Base-by-base conservation (phyloP, 2,113 vertebrate species). In the Catharus bicknelli region DNA sequence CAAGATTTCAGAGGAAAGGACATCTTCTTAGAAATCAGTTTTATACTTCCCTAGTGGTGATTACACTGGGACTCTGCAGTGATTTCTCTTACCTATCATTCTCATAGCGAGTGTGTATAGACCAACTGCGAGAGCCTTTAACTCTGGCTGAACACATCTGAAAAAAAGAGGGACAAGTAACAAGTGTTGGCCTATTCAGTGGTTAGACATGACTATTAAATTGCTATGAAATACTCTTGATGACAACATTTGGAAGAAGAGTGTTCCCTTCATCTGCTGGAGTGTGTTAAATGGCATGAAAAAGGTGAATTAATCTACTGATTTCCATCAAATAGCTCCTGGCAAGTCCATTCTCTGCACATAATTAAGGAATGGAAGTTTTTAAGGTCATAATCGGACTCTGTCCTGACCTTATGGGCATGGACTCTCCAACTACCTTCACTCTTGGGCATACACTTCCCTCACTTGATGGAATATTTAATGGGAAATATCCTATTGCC, bases 81-180 rank as follows among this genome's bases (percentile, higher is more conserved):
- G 19, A n/a, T 66, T 83, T 83, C 26, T 89, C 98, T 97, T 98
- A 99, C 99, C 99, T 76, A 99, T 86, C 34, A 83, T 61, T 93
- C 99, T 97, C 19, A 98, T 91, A 25, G 85, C 13, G 63, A 99
- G 96, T 4, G 97, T 77, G 58, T 98, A 95, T 1, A 99, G 96
- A 38, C 99, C 99, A 72, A 99, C 82, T 0, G 98, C 99, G 29
- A 99, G 98, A 21, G 99, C 98, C 95, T 99, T 99, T 40, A 99
- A 50, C 69, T 99, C 98, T 73, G 98, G 98, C 26, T 96, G 83
- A 68, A 99, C 98, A 40, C 97, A 98, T 87, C 99, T 99, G 96
- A 62, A 97, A 98, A 67, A 88, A 83, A 69, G 15, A 90, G 16
- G 8, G 27, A 54, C 21, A 58, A 66, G 2, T 29, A 14, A 87